phyloP scores from a whole-genome alignment of 2,113 vertebrate genomes.

The Vombatus ursinus region DNA sequence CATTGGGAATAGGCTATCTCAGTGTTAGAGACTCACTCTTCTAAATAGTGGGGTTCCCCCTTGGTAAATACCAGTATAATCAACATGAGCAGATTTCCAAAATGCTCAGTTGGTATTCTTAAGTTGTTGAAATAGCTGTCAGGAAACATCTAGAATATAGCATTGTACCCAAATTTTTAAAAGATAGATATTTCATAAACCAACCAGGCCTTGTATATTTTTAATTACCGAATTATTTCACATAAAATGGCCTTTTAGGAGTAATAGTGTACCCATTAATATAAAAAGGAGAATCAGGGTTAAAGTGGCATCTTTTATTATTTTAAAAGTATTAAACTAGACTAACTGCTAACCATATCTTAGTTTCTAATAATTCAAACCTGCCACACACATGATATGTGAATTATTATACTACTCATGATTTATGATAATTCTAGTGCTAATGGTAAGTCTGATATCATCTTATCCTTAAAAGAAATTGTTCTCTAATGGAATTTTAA shows the following conservation, averaged over 20 bases:
- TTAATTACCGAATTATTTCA: neutral
- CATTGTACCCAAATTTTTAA: neutral
- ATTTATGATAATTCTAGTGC: neutral
- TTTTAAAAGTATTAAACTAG: neutral
- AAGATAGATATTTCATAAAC: neutral
- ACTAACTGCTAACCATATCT: neutral
- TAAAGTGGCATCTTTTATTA: neutral
- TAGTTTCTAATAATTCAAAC: conserved; percentile 9
- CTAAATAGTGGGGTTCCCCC: neutral
- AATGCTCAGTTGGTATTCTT: conserved; percentile 3
- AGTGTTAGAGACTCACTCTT: neutral
- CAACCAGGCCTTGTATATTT: neutral
- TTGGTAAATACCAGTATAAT: neutral
- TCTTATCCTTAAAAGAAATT: conserved; percentile 11
- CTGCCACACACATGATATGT: neutral
- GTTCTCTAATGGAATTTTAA: conserved; percentile 13
- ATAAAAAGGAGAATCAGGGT: neutral
- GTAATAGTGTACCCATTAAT: neutral
- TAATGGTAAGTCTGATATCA: neutral
- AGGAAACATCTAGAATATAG: neutral
- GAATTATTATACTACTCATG: neutral
- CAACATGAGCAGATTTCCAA: neutral
- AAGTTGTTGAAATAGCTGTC: neutral
- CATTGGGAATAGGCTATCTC: neutral
- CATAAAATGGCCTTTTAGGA: neutral